phyloP scores from a whole-genome alignment of 1,140 invertebrate species.

The Pseudomyrmex dendroicus region DNA sequence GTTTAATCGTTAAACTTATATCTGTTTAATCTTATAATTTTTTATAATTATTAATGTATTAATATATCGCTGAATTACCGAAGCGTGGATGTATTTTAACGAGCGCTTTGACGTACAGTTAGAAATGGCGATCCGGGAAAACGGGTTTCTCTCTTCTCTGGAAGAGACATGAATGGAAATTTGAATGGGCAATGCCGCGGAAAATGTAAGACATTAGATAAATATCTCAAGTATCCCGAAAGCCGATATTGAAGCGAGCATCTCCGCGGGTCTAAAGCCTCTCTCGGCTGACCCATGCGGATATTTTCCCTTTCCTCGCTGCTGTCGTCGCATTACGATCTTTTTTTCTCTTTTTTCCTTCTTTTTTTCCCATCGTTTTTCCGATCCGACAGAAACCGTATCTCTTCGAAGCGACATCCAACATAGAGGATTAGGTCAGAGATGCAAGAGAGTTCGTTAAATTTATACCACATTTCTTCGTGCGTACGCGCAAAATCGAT shows the following conservation, averaged over 20 bases:
- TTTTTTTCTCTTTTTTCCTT: conserved; percentile 36
- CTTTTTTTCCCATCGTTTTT: conserved; percentile 62
- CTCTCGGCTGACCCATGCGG: conserved; percentile 85
- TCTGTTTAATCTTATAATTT: neutral
- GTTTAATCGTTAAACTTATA: neutral
- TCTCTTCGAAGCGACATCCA: conserved; percentile 25
- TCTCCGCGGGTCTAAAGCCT: conserved; percentile 81
- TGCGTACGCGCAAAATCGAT: neutral
- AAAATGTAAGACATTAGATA: conserved; percentile 84
- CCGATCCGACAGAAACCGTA: conserved; percentile 50
- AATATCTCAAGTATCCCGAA: conserved; percentile 82
- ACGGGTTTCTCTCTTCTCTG: conserved; percentile 19
- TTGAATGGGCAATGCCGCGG: conserved; percentile 79
- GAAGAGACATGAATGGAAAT: conserved; percentile 72
- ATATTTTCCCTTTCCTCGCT: conserved; percentile 80
- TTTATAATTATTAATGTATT: conserved; percentile 6
- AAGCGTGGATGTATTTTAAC: conserved; percentile 22
- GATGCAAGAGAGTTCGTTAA: conserved; percentile 5
- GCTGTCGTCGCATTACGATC: conserved; percentile 71
- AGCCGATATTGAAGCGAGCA: conserved; percentile 83
- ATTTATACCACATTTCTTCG: conserved; percentile 5
- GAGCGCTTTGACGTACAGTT: conserved; percentile 19
- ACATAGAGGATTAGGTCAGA: conserved; percentile 35
- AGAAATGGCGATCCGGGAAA: conserved; percentile 26
- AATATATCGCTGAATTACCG: conserved; percentile 7